Conservation (phyloP, 2,888 invertebrate genomes). For the Lithophane semibrunnea region DNA sequence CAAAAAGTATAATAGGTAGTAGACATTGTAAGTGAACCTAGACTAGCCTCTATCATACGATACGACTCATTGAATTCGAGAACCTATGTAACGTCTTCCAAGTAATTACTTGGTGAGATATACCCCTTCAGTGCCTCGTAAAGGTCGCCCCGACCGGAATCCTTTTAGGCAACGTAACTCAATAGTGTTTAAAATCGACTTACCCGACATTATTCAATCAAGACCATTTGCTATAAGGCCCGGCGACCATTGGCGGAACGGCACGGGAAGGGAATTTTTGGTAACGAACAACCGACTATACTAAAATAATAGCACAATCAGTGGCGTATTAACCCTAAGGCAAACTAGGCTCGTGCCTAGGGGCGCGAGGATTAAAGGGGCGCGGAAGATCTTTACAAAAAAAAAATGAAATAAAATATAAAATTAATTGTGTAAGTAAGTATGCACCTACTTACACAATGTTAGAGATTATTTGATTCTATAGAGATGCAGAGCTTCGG, state of each 20-base stretch:
- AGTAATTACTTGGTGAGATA: conserved; percentile 57
- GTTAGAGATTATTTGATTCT: too few species aligned
- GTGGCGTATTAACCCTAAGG: too few species aligned
- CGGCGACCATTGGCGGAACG: not conserved
- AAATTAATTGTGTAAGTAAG: too few species aligned
- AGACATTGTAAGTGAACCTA: not conserved
- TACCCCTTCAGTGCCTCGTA: conserved; percentile 36
- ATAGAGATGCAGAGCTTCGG: too few species aligned
- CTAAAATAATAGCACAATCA: not conserved
- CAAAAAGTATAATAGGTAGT: not conserved
- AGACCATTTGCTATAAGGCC: conserved; percentile 67
- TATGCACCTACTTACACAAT: too few species aligned
- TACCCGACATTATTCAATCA: conserved; percentile 82
- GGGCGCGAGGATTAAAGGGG: too few species aligned
- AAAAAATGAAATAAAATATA: too few species aligned
- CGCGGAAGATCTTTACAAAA: too few species aligned
- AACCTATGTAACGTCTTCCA: conserved; percentile 42
- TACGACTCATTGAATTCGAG: conserved; percentile 27
- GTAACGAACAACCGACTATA: not conserved
- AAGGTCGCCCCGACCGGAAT: conserved; percentile 65
- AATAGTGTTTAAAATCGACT: conserved; percentile 82
- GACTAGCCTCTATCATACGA: conserved; percentile 1
- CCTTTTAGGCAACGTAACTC: conserved; percentile 80
- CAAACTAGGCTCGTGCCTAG: too few species aligned
- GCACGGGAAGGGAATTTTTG: not conserved